Base-by-base conservation (phyloP, 2,113 vertebrate genomes). In the Caranx melampygus region DNA sequence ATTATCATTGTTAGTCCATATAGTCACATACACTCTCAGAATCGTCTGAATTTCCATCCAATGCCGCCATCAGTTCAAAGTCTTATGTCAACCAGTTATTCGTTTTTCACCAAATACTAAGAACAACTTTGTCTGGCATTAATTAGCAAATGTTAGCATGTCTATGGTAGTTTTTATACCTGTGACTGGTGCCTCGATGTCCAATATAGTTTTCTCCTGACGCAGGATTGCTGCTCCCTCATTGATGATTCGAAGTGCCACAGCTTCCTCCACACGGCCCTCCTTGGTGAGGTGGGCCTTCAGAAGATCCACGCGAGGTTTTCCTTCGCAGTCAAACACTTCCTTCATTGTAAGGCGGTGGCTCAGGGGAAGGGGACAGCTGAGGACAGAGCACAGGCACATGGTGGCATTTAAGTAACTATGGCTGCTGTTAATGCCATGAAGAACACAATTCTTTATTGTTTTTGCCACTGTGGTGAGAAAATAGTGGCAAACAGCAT, bases 231-330 rank as follows among this genome's bases (percentile, higher is more conserved):
- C 86, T 0, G 94, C 95, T 11, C 95, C 95, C 82, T 96, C 95
- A 0, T 87, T 94, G 87, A 96, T 21, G 87, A 96, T 94, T 45
- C 92, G 90, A 13, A 95, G 93, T 0, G 95, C 95, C 78, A 95
- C 95, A 0, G 93, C 89, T 60, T 96, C 95, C 75, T 96, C 95
- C 33, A 96, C 94, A 0, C 95, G 86, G 68, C 95, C 95, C 81
- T 96, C 95, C 88, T 96, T 96, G 90, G 95, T 95, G 69, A 96
- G 94, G 90, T 96, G 95, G 65, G 95, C 95, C 85, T 96, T 96
- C 58, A 96, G 92, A 58, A 96, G 94, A 79, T 96, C 95, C 81
- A 96, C 95, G 0, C 95, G 93, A 4, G 95, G 95, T 78, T 96
- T 96, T 40, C 93, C 94, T 86, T 96, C 95, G 6, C 92, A 91